A percentile compares a stretch with the other conserved stretches of the same genome.
Conservation (phyloP, 1,140 invertebrate species). For the Halictus rubicundus region DNA sequence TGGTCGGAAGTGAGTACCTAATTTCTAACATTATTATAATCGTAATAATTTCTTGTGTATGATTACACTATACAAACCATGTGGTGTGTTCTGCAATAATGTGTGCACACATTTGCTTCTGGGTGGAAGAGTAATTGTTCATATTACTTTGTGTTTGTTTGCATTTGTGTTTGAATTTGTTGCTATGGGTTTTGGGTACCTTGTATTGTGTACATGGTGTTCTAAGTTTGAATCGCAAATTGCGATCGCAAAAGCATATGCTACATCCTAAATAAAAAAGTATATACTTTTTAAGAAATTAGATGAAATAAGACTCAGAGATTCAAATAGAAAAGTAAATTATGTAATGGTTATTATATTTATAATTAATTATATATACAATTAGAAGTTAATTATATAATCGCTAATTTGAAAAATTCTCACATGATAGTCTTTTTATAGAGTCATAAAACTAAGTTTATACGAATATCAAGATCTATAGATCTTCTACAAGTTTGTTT, state of each 20-base stretch:
- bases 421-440: background rate
- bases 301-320: background rate
- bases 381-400: background rate
- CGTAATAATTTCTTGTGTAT: background rate
- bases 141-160: conserved; percentile 16
- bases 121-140: conserved; percentile 40
- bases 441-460: no score
- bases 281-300: background rate
- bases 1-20: conserved; percentile 90
- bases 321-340: background rate
- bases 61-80: conserved; percentile 15
- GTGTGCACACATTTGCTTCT: conserved; percentile 48
- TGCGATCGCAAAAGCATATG: background rate
- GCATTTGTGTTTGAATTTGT: conserved; percentile 24
- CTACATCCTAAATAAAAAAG: background rate
- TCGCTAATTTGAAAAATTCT: background rate
- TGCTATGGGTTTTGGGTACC: conserved; percentile 42
- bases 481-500: no score
- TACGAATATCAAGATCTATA: no score
- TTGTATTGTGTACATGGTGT: conserved; percentile 18
- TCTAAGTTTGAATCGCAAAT: background rate
- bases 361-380: no score
- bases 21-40: conserved; percentile 13
- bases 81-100: conserved; percentile 8
- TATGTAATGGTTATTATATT: no score